A percentile compares a stretch with the other conserved stretches of the same genome.
Evolutionary conservation across 2,888 invertebrate species (phyloP).

Genomic region (Spicauda simplicius): DNA sequence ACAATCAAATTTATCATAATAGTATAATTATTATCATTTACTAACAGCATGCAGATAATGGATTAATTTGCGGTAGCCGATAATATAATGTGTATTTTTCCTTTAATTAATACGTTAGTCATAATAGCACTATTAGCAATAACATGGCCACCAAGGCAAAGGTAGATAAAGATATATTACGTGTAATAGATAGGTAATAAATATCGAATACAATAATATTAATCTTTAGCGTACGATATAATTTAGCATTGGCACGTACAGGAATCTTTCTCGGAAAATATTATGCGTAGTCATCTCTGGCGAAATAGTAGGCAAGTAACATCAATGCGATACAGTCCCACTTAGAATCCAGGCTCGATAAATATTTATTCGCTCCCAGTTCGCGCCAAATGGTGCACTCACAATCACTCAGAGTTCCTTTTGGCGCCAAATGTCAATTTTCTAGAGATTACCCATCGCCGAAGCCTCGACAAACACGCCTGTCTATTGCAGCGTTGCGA

Average conservation of each 20-base stretch:
- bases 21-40: conserved; percentile 2
- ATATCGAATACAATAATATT: conserved; percentile 14
- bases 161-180: conserved; percentile 31
- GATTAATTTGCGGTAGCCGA: conserved; percentile 19
- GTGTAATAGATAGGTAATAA: conserved; percentile 15
- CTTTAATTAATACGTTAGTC: conserved; percentile 32
- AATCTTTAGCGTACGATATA: conserved; percentile 1
- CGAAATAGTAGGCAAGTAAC: conserved; percentile 17
- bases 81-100: conserved; percentile 31
- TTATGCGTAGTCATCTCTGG: conserved; percentile 30
- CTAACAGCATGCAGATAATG: conserved; percentile 19
- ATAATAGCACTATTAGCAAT: conserved; percentile 36
- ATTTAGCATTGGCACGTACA: conserved; percentile 20
- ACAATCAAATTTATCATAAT: background rate
- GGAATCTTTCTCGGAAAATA: conserved; percentile 24
- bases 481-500: conserved; percentile 39
- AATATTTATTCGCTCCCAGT: conserved; percentile 70
- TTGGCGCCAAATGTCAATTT: conserved; percentile 67
- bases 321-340: conserved; percentile 48
- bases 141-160: conserved; percentile 23
- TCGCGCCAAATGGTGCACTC: conserved; percentile 69
- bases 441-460: conserved; percentile 68
- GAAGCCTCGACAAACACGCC: conserved; percentile 60
- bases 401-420: conserved; percentile 65
- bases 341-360: conserved; percentile 62